Conservation (phyloP, 2,113 vertebrate species). For the Uria lomvia region DNA sequence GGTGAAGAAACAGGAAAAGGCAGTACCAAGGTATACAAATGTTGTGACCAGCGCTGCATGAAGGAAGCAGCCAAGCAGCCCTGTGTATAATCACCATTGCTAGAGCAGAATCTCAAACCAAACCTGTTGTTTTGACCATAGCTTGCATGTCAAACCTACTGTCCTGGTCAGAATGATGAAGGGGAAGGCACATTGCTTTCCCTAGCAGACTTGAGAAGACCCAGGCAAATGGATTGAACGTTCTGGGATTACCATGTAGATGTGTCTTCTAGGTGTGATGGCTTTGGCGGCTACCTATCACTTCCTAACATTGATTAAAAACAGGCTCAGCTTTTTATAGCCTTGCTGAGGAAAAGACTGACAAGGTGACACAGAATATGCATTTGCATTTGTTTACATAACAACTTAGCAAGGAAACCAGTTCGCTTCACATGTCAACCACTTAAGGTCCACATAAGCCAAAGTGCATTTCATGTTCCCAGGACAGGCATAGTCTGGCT, state of each 20-base stretch:
- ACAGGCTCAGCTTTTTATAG: not conserved
- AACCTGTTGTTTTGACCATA: not conserved
- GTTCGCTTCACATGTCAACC: not conserved
- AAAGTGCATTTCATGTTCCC: accelerated
- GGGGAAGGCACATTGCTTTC: not conserved
- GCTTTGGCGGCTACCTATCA: not conserved
- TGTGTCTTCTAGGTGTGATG: not conserved
- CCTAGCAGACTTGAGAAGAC: not conserved
- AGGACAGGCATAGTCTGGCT: not conserved
- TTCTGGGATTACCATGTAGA: accelerated
- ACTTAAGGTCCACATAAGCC: not conserved
- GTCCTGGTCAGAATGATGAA: not conserved
- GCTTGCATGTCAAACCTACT: not conserved
- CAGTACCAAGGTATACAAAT: not conserved
- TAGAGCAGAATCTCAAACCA: not conserved
- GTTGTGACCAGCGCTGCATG: not conserved
- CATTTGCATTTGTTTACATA: not conserved
- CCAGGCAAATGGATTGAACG: too few species aligned
- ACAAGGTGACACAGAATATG: not conserved
- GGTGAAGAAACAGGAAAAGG: not conserved
- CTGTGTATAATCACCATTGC: not conserved
- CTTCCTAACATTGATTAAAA: not conserved
- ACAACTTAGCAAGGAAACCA: not conserved
- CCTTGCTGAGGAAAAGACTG: not conserved
- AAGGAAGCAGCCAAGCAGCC: not conserved